Percentiles rank a stretch among this genome's conserved stretches.
Conservation (phyloP, 2,113 vertebrate species). For the Pomatorhinus ruficollis region DNA sequence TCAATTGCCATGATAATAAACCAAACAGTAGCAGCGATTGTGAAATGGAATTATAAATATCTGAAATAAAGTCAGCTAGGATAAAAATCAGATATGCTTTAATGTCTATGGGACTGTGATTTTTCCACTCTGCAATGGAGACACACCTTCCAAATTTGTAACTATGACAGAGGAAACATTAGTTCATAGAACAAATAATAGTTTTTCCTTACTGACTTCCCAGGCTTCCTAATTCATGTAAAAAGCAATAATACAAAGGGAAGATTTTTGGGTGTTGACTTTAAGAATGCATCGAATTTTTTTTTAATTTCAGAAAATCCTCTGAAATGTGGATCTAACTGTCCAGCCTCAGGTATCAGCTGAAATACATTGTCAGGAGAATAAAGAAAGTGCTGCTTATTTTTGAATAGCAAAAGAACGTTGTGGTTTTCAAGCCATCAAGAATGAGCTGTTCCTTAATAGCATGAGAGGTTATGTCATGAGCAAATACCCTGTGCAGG, state of each 20-base stretch:
- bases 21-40: not conserved
- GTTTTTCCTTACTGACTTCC: not conserved
- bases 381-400: not conserved
- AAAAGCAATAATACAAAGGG: not conserved
- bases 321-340: not conserved
- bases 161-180: not conserved
- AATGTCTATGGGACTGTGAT: not conserved
- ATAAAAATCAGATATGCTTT: not conserved
- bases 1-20: not conserved
- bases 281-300: not conserved
- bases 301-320: not conserved
- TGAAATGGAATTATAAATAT: not conserved
- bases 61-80: not conserved
- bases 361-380: not conserved
- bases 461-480: not conserved
- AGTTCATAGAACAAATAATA: not conserved
- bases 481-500: not conserved
- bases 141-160: not conserved
- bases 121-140: not conserved
- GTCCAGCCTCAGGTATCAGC: not conserved
- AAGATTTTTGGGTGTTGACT: not conserved
- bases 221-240: not conserved
- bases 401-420: not conserved
- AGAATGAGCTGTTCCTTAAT: slow-evolving; percentile 15
- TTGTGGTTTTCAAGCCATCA: slow-evolving; percentile 11